Evolutionary conservation across 1,140 invertebrate genomes (phyloP).

Genomic region (Theocolax elegans): DNA sequence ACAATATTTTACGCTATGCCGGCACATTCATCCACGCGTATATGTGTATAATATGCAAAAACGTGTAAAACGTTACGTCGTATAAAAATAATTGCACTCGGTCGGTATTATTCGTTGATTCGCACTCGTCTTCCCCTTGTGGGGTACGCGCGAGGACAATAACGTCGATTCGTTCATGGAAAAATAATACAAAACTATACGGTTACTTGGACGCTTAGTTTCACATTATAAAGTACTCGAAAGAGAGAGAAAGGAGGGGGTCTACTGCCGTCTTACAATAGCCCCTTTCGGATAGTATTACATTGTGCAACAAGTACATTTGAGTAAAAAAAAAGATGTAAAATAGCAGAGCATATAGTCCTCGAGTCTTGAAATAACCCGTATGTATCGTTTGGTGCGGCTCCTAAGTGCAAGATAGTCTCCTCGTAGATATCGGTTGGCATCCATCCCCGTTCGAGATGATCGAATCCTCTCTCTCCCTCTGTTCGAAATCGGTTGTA

Average conservation of each 20-base stretch:
- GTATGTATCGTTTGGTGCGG: constrained; percentile 52
- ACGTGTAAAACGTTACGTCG: too few relatives aligned
- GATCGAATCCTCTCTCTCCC: not conserved
- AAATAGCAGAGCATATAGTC: constrained; percentile 33
- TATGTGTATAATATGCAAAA: constrained; percentile 17
- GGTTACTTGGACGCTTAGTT: constrained; percentile 56
- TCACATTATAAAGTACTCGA: constrained; percentile 55
- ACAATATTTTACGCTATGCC: too few relatives aligned
- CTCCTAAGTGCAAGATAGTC: constrained; percentile 40
- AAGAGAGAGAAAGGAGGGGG: too few relatives aligned
- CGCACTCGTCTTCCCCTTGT: constrained; percentile 16
- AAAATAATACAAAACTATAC: constrained; percentile 56
- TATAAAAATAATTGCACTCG: too few relatives aligned
- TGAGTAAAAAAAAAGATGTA: constrained; percentile 50
- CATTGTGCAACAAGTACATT: constrained; percentile 66
- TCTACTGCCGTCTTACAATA: constrained; percentile 54
- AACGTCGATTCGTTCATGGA: constrained; percentile 57
- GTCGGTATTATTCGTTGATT: too few relatives aligned
- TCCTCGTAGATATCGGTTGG: constrained; percentile 64
- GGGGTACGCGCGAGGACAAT: constrained; percentile 8
- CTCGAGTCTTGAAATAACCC: constrained; percentile 65
- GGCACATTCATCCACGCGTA: too few relatives aligned
- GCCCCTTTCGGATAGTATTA: constrained; percentile 63
- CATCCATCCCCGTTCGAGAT: not conserved
- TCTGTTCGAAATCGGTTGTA: not conserved